These are phyloP conservation scores for Sussaba pulchella DNA, from an alignment of 2,888 invertebrate genomes.

Conservation along the genomic window DNA sequence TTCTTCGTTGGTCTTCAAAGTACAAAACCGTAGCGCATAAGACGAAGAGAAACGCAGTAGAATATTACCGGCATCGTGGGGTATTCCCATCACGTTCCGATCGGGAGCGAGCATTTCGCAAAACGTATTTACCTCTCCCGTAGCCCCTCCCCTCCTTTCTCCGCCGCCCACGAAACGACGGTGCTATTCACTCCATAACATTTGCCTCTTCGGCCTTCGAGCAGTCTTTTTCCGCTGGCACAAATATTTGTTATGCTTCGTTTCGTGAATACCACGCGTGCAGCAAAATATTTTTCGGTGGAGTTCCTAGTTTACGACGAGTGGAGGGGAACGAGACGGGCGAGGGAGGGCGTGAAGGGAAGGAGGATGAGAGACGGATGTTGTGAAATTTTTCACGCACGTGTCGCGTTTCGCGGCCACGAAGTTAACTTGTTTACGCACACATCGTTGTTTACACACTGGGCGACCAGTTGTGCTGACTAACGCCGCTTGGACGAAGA, in stretches of 20 bases:
- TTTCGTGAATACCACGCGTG: background rate
- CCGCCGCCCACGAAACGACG: too few species aligned
- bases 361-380: background rate
- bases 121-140: constrained; percentile 26
- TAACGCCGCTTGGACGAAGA: too few species aligned
- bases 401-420: background rate
- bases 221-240: background rate
- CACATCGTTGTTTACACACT: too few species aligned
- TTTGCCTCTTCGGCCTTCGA: background rate
- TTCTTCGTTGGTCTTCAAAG: constrained; percentile 1
- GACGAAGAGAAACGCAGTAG: background rate
- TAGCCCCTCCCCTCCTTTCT: background rate
- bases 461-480: too few species aligned
- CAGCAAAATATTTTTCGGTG: constrained; percentile 4
- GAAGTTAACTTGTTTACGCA: too few species aligned
- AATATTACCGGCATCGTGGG: constrained; percentile 8
- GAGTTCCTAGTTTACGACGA: background rate
- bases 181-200: too few species aligned
- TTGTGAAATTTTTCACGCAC: background rate
- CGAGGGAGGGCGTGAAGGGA: too few species aligned
- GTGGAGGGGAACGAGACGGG: too few species aligned
- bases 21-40: constrained; percentile 19
- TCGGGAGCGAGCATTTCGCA: constrained; percentile 26
- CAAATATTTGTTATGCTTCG: background rate
- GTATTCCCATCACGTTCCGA: constrained; percentile 32